Evolutionary conservation across 2,888 invertebrate species (phyloP).

Genomic region (Scaptomyza polygonia): DNA sequence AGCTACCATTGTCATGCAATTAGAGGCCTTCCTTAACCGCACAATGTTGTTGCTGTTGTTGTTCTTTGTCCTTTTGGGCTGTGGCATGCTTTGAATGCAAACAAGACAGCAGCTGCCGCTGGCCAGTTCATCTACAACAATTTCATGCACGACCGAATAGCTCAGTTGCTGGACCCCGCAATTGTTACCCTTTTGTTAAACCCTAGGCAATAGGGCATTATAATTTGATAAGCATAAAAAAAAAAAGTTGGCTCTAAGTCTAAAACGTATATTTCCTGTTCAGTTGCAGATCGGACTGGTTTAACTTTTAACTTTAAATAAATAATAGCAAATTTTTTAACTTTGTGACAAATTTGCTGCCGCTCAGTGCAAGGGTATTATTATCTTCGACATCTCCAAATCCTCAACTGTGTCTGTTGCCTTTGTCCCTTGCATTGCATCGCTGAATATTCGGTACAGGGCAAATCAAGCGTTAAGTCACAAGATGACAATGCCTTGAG

Average conservation of each 20-base stretch:
- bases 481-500: slow-evolving; percentile 47
- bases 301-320: too few species aligned
- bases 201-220: background rate
- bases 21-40: slow-evolving; percentile 21
- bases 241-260: background rate
- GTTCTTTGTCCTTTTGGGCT: slow-evolving; percentile 26
- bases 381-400: background rate
- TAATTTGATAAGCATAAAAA: background rate
- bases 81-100: slow-evolving; percentile 63
- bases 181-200: slow-evolving; percentile 35
- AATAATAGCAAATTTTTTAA: too few species aligned
- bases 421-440: slow-evolving; percentile 51
- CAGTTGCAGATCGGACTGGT: too few species aligned
- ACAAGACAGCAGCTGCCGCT: slow-evolving; percentile 39
- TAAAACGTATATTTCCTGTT: background rate
- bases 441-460: slow-evolving; percentile 44
- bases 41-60: slow-evolving; percentile 1
- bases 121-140: slow-evolving; percentile 57
- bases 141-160: slow-evolving; percentile 68
- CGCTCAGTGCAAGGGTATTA: background rate
- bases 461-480: slow-evolving; percentile 74
- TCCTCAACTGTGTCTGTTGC: background rate
- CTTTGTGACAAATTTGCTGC: background rate
- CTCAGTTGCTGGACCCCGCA: background rate
- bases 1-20: slow-evolving; percentile 46